Base-by-base conservation (phyloP, 2,113 vertebrate species). In the Callorhinus ursinus region DNA sequence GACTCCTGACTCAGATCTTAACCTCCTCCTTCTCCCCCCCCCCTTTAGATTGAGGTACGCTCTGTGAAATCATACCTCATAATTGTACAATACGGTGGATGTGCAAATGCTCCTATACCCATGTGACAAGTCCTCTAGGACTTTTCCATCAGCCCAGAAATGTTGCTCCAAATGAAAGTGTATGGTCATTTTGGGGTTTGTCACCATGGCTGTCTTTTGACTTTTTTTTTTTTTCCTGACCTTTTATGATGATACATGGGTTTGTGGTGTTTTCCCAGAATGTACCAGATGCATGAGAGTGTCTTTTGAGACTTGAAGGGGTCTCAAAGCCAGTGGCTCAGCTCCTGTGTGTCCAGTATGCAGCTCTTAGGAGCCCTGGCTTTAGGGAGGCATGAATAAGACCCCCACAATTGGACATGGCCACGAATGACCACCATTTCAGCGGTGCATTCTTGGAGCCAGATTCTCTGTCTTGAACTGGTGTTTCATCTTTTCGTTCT, bases 401-500 rank as follows among this genome's bases (percentile, higher is more conserved):
- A 67, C 21, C 8, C 8, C 2, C 10, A 4, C 0, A 12, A 1
- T 19, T 9, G 7, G 42, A 13, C 5, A 0, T 26, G 57, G n/a
- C 71, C 21, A 2, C 4, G n/a, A 67, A 15, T 10, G 81, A 16
- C 39, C 13, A 24, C 22, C 0, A 7, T 59, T 31, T 81, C 24
- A 2, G 36, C 26, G 42, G 9, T 10, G 18, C 16, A 2, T 85
- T 46, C 13, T 3, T 36, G 57, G 28, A 80, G 53, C 7, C 31
- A 59, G 81, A 53, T 51, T 33, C n/a, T 76, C 11, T 6, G 4
- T 80, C 51, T n/a, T 55, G 1, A 51, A 5, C 21, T 9, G 7
- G 92, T 5, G 7, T 65, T 9, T 12, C 2, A 2, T 5, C 13
- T 13, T 77, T 19, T 55, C 12, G 36, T 55, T 80, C 53, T 8